Percentiles rank a stretch among this genome's conserved stretches.
Evolutionary conservation across 2,888 invertebrate species (phyloP).

Genomic region (Pristionchus japonicus): DNA sequence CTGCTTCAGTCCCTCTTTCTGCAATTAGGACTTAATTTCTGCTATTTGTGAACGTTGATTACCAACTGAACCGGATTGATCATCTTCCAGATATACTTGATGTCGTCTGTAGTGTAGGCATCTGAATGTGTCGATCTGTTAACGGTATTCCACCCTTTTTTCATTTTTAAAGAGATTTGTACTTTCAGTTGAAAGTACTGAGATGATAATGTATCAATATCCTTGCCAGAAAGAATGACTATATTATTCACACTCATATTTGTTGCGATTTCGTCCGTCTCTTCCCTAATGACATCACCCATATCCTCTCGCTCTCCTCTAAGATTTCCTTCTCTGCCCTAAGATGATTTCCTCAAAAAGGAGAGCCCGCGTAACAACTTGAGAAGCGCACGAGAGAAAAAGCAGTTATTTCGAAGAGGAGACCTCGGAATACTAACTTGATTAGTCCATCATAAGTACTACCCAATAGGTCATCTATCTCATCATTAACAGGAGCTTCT

Average conservation of each 20-base stretch:
- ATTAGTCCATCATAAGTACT: neutral
- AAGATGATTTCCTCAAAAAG: slow-evolving; percentile 41
- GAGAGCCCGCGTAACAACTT: slow-evolving; percentile 29
- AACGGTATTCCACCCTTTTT: no score
- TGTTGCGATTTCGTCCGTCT: slow-evolving; percentile 18
- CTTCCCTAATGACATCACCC: slow-evolving; percentile 26
- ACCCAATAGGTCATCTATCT: neutral
- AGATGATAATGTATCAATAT: no score
- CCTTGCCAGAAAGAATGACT: no score
- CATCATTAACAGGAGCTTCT: neutral
- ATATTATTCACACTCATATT: neutral
- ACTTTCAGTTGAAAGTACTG: no score
- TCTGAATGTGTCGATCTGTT: no score
- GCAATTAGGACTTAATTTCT: slow-evolving; percentile 75
- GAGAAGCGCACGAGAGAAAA: slow-evolving; percentile 26
- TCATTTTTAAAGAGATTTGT: no score
- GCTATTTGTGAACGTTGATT: slow-evolving; percentile 45
- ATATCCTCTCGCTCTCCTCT: neutral
- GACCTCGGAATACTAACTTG: neutral
- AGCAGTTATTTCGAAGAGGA: neutral
- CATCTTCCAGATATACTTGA: slow-evolving; percentile 93
- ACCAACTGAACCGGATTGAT: slow-evolving; percentile 90
- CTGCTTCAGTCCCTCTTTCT: slow-evolving; percentile 81
- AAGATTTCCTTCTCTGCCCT: slow-evolving; percentile 39
- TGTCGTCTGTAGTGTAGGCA: slow-evolving; percentile 96